Evolutionary conservation across 1,140 invertebrate genomes (phyloP).

Genomic region (Drosophila orosa): DNA sequence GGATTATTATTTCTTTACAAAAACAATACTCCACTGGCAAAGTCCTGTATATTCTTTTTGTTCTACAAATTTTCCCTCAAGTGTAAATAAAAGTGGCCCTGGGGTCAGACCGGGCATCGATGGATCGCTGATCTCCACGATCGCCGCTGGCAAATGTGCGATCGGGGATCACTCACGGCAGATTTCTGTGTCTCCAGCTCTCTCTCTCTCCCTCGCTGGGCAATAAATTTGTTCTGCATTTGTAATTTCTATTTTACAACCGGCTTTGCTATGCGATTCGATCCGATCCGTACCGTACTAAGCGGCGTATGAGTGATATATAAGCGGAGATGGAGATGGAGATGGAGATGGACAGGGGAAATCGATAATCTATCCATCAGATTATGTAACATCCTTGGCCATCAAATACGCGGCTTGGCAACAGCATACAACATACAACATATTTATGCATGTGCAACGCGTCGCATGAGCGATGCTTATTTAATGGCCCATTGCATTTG

Average conservation of each 20-base stretch:
- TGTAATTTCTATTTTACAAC: slow-evolving; percentile 55
- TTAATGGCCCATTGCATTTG: slow-evolving; percentile 53
- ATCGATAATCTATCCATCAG: slow-evolving; percentile 52
- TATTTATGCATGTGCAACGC: slow-evolving; percentile 50
- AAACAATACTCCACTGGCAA: too few species aligned
- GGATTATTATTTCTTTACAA: neutral
- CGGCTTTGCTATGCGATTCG: slow-evolving; percentile 11
- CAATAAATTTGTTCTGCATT: slow-evolving; percentile 53
- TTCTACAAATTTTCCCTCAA: neutral
- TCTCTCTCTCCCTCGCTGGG: slow-evolving; percentile 1
- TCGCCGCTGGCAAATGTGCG: slow-evolving; percentile 45
- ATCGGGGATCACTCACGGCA: slow-evolving; percentile 46
- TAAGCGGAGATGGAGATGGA: slow-evolving; percentile 35
- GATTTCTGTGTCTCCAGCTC: slow-evolving; percentile 35
- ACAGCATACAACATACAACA: neutral
- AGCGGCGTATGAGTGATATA: slow-evolving; percentile 51
- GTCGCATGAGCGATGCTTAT: slow-evolving; percentile 52
- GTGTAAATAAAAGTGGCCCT: slow-evolving; percentile 28
- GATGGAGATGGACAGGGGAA: slow-evolving; percentile 38
- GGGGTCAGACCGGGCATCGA: slow-evolving; percentile 24
- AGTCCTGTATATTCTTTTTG: neutral
- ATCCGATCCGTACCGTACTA: neutral
- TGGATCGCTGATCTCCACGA: slow-evolving; percentile 21
- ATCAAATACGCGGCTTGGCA: slow-evolving; percentile 41
- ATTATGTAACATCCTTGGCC: slow-evolving; percentile 38